A percentile compares a stretch with the other conserved stretches of the same genome.
Evolutionary conservation across 2,888 invertebrate species (phyloP).

Genomic region (Herminia tarsipennalis): DNA sequence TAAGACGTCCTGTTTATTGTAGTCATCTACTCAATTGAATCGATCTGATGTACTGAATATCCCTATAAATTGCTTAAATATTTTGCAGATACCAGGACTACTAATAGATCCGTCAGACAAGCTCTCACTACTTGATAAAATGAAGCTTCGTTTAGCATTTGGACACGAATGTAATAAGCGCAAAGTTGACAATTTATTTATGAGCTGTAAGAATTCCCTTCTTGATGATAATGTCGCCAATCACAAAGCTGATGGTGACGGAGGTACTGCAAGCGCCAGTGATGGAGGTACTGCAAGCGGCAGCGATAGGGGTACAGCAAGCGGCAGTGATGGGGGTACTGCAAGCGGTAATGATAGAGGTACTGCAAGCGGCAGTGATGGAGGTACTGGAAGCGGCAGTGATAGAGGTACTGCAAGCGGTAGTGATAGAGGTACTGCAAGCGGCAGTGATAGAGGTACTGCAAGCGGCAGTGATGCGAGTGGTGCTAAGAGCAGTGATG

Average conservation of each 20-base stretch:
- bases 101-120: constrained; percentile 53
- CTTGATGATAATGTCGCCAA: too few species aligned
- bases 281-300: neutral
- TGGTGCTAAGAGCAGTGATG: too few species aligned
- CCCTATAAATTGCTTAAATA: too few species aligned
- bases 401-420: neutral
- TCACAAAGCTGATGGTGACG: too few species aligned
- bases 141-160: constrained; percentile 62
- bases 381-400: neutral
- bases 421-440: neutral
- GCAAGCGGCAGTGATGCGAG: neutral
- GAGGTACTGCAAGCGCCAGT: too few species aligned
- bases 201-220: constrained; percentile 56
- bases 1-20: too few species aligned
- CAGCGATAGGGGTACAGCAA: too few species aligned
- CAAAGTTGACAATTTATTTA: constrained; percentile 54
- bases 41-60: too few species aligned
- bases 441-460: neutral
- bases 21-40: too few species aligned
- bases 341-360: neutral
- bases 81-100: constrained; percentile 58
- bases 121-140: constrained; percentile 66
- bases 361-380: neutral
- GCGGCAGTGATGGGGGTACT: neutral
- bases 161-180: constrained; percentile 69